These are phyloP conservation scores for Phoeniculus purpureus DNA, from an alignment of 2,797 vertebrate genomes.

Conservation along the genomic window DNA sequence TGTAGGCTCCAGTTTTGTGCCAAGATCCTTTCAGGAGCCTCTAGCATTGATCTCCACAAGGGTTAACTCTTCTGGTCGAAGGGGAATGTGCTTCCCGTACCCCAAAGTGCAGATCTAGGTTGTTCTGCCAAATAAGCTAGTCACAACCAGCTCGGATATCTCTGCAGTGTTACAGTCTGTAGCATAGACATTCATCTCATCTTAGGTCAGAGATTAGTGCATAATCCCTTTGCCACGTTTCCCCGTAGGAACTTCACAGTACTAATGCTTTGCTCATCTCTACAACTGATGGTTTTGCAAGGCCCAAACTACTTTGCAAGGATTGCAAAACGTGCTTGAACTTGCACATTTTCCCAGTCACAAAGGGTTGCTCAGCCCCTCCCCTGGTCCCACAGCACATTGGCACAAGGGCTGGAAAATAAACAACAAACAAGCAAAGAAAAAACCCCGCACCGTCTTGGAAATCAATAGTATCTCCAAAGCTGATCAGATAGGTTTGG, in stretches of 20 bases:
- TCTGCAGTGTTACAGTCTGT: not conserved
- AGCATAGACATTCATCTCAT: not conserved
- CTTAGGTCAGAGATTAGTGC: not conserved
- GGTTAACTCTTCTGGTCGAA: not conserved
- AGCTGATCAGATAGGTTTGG: accelerated
- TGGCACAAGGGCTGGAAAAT: not conserved
- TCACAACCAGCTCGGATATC: not conserved
- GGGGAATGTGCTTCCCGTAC: not conserved
- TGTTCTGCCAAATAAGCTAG: not conserved
- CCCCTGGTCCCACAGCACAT: not conserved
- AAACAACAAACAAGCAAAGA: not conserved
- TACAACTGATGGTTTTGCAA: not conserved
- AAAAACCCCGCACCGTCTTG: not conserved
- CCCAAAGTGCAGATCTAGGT: not conserved
- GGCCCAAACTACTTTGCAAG: not conserved
- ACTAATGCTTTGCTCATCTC: not conserved
- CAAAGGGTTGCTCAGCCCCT: not conserved
- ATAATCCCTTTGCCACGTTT: not conserved
- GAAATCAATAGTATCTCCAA: not conserved
- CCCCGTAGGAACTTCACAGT: not conserved
- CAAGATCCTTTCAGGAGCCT: not conserved
- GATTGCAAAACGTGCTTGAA: not conserved
- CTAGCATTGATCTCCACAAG: not conserved
- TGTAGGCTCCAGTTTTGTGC: not conserved
- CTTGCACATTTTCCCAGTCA: not conserved